These are phyloP conservation scores for Caenorhabditis afra DNA, from an alignment of 2,888 invertebrate genomes.

Conservation along the genomic window DNA sequence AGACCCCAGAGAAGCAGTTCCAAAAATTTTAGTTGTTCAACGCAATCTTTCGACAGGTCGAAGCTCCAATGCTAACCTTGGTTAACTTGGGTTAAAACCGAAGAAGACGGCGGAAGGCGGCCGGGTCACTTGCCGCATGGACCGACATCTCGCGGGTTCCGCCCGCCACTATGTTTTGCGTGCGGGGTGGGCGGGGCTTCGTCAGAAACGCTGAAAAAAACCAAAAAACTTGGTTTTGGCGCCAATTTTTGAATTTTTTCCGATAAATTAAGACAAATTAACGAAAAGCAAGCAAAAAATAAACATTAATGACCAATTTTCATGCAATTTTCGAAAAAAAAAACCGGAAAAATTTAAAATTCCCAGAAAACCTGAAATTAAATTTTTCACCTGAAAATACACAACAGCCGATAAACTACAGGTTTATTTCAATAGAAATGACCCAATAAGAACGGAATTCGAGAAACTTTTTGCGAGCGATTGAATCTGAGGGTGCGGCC, in stretches of 20 bases:
- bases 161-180: not conserved
- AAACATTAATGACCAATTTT: no score
- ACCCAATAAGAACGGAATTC: no score
- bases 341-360: no score
- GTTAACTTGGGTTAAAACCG: slow-evolving; percentile 44
- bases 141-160: slow-evolving; percentile 41
- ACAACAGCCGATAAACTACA: no score
- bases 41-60: slow-evolving; percentile 37
- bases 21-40: slow-evolving; percentile 35
- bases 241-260: not conserved
- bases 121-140: slow-evolving; percentile 1
- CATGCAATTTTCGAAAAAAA: no score
- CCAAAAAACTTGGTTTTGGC: not conserved
- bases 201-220: not conserved
- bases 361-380: no score
- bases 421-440: no score
- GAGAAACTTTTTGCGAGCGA: no score
- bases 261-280: not conserved
- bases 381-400: no score
- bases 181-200: slow-evolving; percentile 1
- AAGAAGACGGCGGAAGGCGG: not conserved
- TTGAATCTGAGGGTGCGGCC: not conserved
- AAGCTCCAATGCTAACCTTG: slow-evolving; percentile 38
- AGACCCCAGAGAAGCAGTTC: slow-evolving; percentile 38
- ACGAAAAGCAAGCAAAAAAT: no score